Evolutionary conservation across 2,888 invertebrate species (phyloP).

Genomic region (Villa cingulata): DNA sequence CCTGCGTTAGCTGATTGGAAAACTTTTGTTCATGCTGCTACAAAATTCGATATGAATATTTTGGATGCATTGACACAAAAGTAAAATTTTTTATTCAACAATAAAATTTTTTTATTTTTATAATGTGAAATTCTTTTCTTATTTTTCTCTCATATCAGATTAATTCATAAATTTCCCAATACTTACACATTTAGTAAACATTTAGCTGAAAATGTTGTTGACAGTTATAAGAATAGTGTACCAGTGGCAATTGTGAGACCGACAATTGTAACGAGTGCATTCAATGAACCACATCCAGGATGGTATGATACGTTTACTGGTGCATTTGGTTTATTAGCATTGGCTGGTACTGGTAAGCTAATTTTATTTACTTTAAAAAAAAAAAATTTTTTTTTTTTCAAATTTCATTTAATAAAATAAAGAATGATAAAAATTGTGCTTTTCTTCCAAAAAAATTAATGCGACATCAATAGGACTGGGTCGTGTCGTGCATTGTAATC

Average conservation of each 20-base stretch:
- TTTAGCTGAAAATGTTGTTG: slow-evolving; percentile 59
- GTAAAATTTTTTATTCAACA: not conserved
- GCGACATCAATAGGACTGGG: no score
- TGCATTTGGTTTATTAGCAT: not conserved
- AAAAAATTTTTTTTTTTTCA: no score
- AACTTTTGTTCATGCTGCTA: slow-evolving; percentile 44
- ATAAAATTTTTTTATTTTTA: not conserved
- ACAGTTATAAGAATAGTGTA: slow-evolving; percentile 45
- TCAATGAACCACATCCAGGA: not conserved
- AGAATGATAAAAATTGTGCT: no score
- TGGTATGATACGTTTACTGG: not conserved
- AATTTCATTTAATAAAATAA: no score
- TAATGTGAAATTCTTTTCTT: not conserved
- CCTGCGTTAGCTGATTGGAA: slow-evolving; percentile 50
- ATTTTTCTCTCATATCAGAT: no score
- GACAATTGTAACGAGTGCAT: slow-evolving; percentile 41
- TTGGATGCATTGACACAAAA: not conserved
- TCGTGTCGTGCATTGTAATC: not conserved
- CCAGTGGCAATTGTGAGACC: slow-evolving; percentile 65
- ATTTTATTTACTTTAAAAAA: no score
- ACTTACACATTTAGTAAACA: slow-evolving; percentile 77
- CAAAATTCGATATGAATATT: slow-evolving; percentile 26
- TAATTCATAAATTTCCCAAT: slow-evolving; percentile 52
- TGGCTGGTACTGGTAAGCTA: not conserved
- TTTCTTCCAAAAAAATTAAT: no score